A percentile compares a stretch with the other conserved stretches of the same genome.
phyloP scores from a whole-genome alignment of 2,888 invertebrate genomes.

The Calameuta pallipes region DNA sequence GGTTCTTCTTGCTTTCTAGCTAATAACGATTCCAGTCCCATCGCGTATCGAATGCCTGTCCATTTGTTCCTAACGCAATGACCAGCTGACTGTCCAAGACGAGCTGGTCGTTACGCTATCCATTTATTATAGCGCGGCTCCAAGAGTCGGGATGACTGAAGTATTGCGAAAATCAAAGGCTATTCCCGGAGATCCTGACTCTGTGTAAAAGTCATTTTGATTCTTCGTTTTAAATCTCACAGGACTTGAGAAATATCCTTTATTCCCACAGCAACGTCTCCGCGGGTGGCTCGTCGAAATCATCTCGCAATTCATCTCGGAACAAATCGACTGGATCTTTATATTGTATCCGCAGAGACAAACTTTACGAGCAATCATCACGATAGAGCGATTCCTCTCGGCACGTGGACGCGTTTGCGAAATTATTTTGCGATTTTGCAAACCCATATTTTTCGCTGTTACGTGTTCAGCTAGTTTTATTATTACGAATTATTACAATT shows the following conservation, averaged over 20 bases:
- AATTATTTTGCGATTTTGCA: neutral
- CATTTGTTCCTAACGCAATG: neutral
- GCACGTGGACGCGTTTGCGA: neutral
- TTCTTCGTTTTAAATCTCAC: neutral
- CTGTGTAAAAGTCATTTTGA: neutral
- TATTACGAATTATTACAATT: neutral
- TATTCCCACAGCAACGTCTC: neutral
- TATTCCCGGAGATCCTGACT: neutral
- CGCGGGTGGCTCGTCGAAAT: neutral
- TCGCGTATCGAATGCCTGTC: slow-evolving; percentile 23
- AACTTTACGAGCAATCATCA: neutral
- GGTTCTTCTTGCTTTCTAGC: slow-evolving; percentile 56
- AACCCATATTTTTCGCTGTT: neutral
- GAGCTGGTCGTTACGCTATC: neutral
- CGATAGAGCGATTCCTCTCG: neutral
- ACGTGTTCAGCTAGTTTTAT: neutral
- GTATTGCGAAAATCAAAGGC: neutral
- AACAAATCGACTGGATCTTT: neutral
- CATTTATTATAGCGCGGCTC: neutral
- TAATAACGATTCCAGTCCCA: slow-evolving; percentile 53
- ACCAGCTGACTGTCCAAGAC: neutral
- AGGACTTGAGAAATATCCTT: neutral
- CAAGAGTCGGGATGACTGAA: neutral
- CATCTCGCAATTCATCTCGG: neutral
- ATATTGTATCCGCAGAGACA: neutral